These are phyloP conservation scores for Gyrodactylus bullatarudis DNA, from an alignment of 1,140 invertebrate species.

Conservation along the genomic window DNA sequence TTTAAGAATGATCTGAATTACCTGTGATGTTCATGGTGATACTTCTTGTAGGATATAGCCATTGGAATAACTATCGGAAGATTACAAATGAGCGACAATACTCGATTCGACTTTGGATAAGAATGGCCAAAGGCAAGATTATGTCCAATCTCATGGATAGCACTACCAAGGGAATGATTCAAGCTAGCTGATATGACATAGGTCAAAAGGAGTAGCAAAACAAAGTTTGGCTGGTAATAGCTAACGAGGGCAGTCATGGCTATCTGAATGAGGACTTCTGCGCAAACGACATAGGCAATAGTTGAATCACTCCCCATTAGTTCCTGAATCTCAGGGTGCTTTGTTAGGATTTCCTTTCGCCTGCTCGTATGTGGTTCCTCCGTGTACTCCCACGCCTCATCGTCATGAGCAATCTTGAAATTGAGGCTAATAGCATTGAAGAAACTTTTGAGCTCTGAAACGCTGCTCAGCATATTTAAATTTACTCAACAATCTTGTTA, in stretches of 20 bases:
- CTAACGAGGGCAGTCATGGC: background rate
- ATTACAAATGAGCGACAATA: constrained; percentile 17
- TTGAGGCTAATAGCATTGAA: background rate
- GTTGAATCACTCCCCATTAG: constrained; percentile 60
- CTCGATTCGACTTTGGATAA: constrained; percentile 13
- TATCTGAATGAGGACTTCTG: constrained; percentile 31
- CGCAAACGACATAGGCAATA: constrained; percentile 54
- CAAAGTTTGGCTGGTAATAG: constrained; percentile 19
- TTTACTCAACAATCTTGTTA: too few species aligned
- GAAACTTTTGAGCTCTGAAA: too few species aligned
- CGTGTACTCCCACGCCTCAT: constrained; percentile 27
- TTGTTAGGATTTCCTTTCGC: constrained; percentile 61
- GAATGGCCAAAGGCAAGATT: constrained; percentile 19
- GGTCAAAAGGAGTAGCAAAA: constrained; percentile 15
- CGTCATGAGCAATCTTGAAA: background rate
- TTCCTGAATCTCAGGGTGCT: constrained; percentile 79
- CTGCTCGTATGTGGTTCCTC: constrained; percentile 82
- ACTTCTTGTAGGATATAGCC: constrained; percentile 19
- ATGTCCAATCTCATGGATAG: constrained; percentile 22
- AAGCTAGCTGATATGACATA: constrained; percentile 16
- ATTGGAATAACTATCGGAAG: constrained; percentile 17
- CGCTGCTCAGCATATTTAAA: too few species aligned
- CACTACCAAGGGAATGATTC: constrained; percentile 18
- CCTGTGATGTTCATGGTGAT: constrained; percentile 18
- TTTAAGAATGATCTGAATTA: too few species aligned